Conservation (phyloP, 1,140 invertebrate species). For the Venustaconcha ellipsiformis region DNA sequence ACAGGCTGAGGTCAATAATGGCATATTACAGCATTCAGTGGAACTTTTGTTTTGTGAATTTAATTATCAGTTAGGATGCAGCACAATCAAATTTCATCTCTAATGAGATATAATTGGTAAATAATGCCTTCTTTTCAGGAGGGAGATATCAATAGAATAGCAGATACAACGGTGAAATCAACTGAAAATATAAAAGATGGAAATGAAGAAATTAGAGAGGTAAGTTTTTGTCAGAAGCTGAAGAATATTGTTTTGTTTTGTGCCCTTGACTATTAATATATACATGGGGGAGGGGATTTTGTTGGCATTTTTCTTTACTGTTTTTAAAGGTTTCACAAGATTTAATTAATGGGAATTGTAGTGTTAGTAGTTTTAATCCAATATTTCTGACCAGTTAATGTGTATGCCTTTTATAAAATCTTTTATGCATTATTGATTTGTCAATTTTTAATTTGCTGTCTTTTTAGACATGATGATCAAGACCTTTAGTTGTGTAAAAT, state of each 20-base stretch:
- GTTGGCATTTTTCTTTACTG: too few relatives aligned
- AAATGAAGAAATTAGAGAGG: slow-evolving; percentile 90
- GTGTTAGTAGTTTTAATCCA: neutral
- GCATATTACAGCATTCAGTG: too few relatives aligned
- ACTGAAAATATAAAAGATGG: slow-evolving; percentile 97
- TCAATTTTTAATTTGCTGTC: neutral
- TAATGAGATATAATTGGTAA: neutral
- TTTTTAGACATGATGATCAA: neutral
- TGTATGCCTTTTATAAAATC: neutral
- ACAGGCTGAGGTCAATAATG: too few relatives aligned
- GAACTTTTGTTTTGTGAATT: too few relatives aligned
- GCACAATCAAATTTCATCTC: neutral
- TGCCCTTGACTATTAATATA: neutral
- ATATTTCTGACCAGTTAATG: neutral
- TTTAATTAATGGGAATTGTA: neutral
- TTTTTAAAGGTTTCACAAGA: too few relatives aligned
- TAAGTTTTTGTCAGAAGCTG: slow-evolving; percentile 30
- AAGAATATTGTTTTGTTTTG: neutral
- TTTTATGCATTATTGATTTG: neutral
- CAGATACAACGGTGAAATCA: slow-evolving; percentile 86
- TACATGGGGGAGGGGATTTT: neutral
- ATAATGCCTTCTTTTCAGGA: slow-evolving; percentile 71
- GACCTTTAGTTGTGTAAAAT: too few relatives aligned
- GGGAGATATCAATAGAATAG: slow-evolving; percentile 90
- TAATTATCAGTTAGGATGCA: too few relatives aligned